Percentiles rank a stretch among this genome's conserved stretches.
These are phyloP conservation scores for Lampropteryx suffumata DNA, from an alignment of 2,888 invertebrate genomes.

Conservation along the genomic window DNA sequence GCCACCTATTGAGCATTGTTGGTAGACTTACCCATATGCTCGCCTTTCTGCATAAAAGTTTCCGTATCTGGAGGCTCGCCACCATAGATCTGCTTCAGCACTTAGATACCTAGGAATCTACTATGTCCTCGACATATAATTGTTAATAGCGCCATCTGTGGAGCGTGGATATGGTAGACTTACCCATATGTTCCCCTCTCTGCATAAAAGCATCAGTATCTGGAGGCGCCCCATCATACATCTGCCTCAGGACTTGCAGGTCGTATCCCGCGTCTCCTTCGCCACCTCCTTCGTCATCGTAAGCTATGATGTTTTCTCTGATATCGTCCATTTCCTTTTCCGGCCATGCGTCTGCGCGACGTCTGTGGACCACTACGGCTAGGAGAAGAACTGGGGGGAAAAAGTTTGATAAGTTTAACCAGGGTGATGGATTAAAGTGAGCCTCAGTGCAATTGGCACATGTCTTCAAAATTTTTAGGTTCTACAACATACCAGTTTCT, in stretches of 20 bases:
- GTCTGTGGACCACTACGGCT: slow-evolving; percentile 94
- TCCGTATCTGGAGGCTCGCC: slow-evolving; percentile 82
- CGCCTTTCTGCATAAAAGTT: slow-evolving; percentile 74
- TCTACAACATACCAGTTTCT: too few species aligned
- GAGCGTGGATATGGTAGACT: background rate
- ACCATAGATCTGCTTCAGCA: slow-evolving; percentile 87
- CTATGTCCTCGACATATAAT: too few species aligned
- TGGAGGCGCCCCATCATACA: slow-evolving; percentile 84
- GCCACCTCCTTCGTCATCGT: slow-evolving; percentile 99
- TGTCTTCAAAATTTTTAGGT: too few species aligned
- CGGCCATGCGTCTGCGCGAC: slow-evolving; percentile 92
- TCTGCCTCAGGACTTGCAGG: slow-evolving; percentile 88
- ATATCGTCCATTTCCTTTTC: slow-evolving; percentile 98
- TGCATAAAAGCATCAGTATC: slow-evolving; percentile 80
- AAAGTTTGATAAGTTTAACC: background rate
- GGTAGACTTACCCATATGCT: slow-evolving; percentile 12
- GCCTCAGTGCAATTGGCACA: too few species aligned
- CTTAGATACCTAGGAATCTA: too few species aligned
- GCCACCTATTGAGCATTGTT: background rate
- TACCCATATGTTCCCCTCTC: slow-evolving; percentile 49
- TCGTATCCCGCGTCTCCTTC: slow-evolving; percentile 98
- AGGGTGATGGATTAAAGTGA: too few species aligned
- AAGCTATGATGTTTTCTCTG: slow-evolving; percentile 97
- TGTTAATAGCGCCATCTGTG: background rate
- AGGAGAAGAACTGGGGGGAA: slow-evolving; percentile 87